A percentile compares a stretch with the other conserved stretches of the same genome.
phyloP scores from a whole-genome alignment of 2,113 vertebrate species.

The Hippocampus guttulatus region DNA sequence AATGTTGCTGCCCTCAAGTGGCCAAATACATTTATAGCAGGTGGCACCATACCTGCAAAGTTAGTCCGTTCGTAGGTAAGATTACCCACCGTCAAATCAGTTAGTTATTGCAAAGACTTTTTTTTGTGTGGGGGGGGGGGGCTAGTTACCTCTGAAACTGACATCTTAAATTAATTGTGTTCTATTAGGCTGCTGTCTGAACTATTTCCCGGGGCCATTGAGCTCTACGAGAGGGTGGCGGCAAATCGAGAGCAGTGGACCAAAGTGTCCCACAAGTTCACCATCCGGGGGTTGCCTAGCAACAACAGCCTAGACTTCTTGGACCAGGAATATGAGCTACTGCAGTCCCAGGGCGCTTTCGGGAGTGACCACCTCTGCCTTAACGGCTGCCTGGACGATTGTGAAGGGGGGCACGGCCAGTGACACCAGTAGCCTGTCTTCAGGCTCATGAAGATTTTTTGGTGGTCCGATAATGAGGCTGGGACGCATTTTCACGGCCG shows the following conservation, averaged over 20 bases:
- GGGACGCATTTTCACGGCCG: constrained; percentile 48
- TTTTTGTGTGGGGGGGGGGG: not conserved
- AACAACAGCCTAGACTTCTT: constrained; percentile 98
- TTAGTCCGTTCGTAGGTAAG: too few relatives aligned
- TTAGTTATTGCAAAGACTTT: not conserved
- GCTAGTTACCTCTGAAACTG: not conserved
- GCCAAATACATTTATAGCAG: not conserved
- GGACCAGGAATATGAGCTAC: constrained; percentile 91
- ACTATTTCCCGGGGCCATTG: constrained; percentile 80
- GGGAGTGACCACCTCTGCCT: constrained; percentile 73
- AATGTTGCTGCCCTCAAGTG: not conserved
- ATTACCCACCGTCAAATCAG: not conserved
- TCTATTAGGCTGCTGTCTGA: constrained; percentile 84
- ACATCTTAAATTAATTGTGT: constrained; percentile 4
- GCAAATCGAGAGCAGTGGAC: constrained; percentile 95
- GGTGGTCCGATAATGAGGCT: constrained; percentile 48
- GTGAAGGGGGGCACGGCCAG: constrained; percentile 54
- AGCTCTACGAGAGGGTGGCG: constrained; percentile 88
- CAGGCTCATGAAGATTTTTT: constrained; percentile 32
- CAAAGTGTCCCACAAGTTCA: constrained; percentile 96
- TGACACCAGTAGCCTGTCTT: constrained; percentile 36
- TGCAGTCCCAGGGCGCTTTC: constrained; percentile 75
- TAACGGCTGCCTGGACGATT: constrained; percentile 84
- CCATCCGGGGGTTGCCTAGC: constrained; percentile 90
- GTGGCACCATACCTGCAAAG: too few relatives aligned